Conservation (phyloP, 2,113 vertebrate genomes). For the Centrocercus urophasianus region DNA sequence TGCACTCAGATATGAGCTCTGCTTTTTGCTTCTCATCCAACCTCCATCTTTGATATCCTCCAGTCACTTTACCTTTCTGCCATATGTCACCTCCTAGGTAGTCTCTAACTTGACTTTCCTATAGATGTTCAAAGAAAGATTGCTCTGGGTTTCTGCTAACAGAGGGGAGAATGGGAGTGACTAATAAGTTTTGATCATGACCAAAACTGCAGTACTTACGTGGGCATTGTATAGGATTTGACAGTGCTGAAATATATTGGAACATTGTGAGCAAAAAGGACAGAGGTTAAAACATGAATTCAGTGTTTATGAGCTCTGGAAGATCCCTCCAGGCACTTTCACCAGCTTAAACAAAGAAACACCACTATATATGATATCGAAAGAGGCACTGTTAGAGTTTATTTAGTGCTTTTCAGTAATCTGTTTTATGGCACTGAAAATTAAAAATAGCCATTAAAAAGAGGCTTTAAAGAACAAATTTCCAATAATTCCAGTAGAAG, state of each 20-base stretch:
- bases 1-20: neutral
- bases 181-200: neutral
- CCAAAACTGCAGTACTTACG: neutral
- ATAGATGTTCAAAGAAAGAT: neutral
- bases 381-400: neutral
- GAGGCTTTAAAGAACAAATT: neutral
- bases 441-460: neutral
- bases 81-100: neutral
- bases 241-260: neutral
- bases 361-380: neutral
- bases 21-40: neutral
- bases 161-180: neutral
- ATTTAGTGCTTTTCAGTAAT: neutral
- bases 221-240: neutral
- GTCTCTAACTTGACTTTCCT: neutral
- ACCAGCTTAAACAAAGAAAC: neutral
- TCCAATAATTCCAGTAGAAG: neutral
- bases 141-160: neutral
- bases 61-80: neutral
- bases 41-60: neutral
- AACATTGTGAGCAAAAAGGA: neutral
- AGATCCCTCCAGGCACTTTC: neutral
- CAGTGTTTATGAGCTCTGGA: neutral
- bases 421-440: neutral
- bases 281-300: neutral